phyloP scores from a whole-genome alignment of 2,797 vertebrate species.

The Lagocephalus sceleratus region DNA sequence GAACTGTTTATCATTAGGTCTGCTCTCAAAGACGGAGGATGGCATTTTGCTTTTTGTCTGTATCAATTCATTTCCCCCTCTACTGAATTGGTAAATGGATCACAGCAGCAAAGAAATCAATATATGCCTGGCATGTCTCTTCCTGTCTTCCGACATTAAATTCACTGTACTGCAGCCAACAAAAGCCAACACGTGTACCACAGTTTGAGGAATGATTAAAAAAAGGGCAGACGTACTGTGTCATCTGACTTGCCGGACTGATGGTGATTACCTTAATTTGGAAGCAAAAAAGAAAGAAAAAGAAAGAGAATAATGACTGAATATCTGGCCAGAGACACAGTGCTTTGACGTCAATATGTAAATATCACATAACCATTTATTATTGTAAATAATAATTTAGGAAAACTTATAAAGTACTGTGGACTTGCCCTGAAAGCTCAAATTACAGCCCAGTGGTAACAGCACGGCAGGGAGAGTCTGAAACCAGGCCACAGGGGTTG shows the following conservation, averaged over 20 bases:
- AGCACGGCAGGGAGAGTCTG: slow-evolving; percentile 26
- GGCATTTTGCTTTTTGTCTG: slow-evolving; percentile 39
- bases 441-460: slow-evolving; percentile 36
- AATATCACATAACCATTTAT: slow-evolving; percentile 7
- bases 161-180: slow-evolving; percentile 24
- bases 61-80: slow-evolving; percentile 66
- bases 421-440: slow-evolving; percentile 19
- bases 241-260: slow-evolving; percentile 50
- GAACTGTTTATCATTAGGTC: slow-evolving; percentile 40
- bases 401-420: slow-evolving; percentile 1
- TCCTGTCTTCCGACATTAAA: slow-evolving; percentile 35
- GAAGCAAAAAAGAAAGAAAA: slow-evolving; percentile 34
- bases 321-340: neutral
- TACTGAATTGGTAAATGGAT: slow-evolving; percentile 57
- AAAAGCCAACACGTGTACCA: slow-evolving; percentile 30
- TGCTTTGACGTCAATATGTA: slow-evolving; percentile 6
- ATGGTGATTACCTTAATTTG: slow-evolving; percentile 21
- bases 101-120: slow-evolving; percentile 47
- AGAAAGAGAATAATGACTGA: slow-evolving; percentile 39
- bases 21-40: slow-evolving; percentile 21
- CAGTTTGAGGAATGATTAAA: slow-evolving; percentile 19
- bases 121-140: slow-evolving; percentile 34
- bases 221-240: slow-evolving; percentile 39
- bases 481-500: slow-evolving; percentile 45
- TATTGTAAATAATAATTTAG: slow-evolving; percentile 21